A percentile compares a stretch with the other conserved stretches of the same genome.
Evolutionary conservation across 2,888 invertebrate species (phyloP).

Genomic region (Yponomeuta plumbellus): DNA sequence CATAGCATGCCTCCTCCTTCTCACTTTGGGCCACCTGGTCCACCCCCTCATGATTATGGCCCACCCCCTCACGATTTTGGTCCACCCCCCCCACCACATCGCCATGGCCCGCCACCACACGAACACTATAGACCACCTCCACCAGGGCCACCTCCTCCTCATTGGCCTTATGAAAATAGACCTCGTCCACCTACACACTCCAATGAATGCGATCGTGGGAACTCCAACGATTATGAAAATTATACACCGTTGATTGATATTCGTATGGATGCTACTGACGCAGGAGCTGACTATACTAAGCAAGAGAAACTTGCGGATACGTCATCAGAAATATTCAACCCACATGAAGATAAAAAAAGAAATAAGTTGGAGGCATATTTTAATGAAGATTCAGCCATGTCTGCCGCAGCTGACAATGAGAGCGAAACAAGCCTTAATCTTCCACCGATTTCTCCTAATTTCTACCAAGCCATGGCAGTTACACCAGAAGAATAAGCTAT

Average conservation of each 20-base stretch:
- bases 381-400: not conserved
- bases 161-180: too few species aligned
- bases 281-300: not conserved
- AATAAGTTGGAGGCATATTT: not conserved
- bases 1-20: not conserved
- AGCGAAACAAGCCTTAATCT: not conserved
- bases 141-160: not conserved
- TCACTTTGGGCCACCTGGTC: not conserved
- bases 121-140: not conserved
- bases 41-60: not conserved
- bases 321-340: not conserved
- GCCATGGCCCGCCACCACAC: not conserved
- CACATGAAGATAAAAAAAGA: not conserved
- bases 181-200: not conserved
- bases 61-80: not conserved
- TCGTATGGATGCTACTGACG: not conserved
- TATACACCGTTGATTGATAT: not conserved
- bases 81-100: not conserved
- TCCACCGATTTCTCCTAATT: not conserved
- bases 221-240: not conserved
- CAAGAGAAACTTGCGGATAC: not conserved
- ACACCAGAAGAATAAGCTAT: constrained; percentile 34
- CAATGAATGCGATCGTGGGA: not conserved
- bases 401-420: not conserved
- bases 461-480: constrained; percentile 26